These are phyloP conservation scores for Troides aeacus DNA, from an alignment of 2,888 invertebrate genomes.

Conservation along the genomic window DNA sequence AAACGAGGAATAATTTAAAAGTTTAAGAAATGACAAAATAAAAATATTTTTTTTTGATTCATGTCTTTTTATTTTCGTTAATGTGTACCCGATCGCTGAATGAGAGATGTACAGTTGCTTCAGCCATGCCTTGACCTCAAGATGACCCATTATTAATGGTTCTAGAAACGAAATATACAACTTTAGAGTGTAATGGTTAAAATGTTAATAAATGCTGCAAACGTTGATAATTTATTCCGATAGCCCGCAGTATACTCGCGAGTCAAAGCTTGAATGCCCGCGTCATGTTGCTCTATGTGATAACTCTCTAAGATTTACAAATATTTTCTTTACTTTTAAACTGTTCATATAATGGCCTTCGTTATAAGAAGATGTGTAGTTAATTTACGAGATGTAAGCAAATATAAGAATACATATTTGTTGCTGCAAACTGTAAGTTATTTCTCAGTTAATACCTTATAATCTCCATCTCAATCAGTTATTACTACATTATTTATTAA, in stretches of 20 bases:
- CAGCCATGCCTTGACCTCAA: constrained; percentile 46
- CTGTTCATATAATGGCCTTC: constrained; percentile 53
- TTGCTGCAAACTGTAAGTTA: constrained; percentile 58
- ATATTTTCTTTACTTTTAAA: constrained; percentile 25
- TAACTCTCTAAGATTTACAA: constrained; percentile 17
- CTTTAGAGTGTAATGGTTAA: constrained; percentile 52
- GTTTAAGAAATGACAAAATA: neutral
- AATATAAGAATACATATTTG: constrained; percentile 49
- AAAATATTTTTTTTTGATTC: neutral
- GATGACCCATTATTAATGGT: constrained; percentile 40
- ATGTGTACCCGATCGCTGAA: neutral
- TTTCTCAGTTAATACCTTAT: neutral
- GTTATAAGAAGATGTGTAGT: constrained; percentile 58
- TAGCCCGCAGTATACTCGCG: constrained; percentile 55
- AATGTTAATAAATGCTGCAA: constrained; percentile 62
- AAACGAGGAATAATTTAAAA: no score
- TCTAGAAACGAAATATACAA: constrained; percentile 41
- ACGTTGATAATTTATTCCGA: constrained; percentile 59
- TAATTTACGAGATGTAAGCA: constrained; percentile 53
- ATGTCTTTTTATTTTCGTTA: neutral
- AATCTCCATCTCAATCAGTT: neutral
- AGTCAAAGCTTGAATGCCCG: constrained; percentile 39
- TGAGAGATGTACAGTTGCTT: neutral
- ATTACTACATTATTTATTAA: neutral
- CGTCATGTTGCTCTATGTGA: constrained; percentile 38